Conservation (phyloP, 2,113 vertebrate species). For the Maccullochella peelii region DNA sequence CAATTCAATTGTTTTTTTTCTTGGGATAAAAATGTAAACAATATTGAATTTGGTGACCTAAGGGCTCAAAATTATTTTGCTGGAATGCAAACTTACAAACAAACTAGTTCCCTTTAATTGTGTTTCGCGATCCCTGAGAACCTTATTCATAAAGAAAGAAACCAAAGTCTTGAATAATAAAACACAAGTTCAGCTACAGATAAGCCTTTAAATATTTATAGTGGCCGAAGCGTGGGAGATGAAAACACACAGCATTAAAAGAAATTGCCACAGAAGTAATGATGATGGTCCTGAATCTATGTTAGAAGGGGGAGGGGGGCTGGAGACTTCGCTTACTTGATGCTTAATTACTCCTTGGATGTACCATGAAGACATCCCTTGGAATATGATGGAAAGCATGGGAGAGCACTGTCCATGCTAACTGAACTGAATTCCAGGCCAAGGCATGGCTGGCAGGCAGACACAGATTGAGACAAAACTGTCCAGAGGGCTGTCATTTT, state of each 20-base stretch:
- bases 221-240: slow-evolving; percentile 56
- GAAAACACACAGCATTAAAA: slow-evolving; percentile 46
- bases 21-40: slow-evolving; percentile 78
- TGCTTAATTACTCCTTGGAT: slow-evolving; percentile 21
- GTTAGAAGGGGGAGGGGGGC: slow-evolving; percentile 15
- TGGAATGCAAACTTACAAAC: slow-evolving; percentile 75
- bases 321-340: slow-evolving; percentile 20
- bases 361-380: slow-evolving; percentile 13
- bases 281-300: slow-evolving; percentile 34
- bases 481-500: not conserved
- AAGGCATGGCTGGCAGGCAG: not conserved
- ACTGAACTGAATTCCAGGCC: not conserved
- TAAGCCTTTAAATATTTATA: slow-evolving; percentile 76
- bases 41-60: slow-evolving; percentile 61
- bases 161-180: slow-evolving; percentile 79
- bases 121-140: slow-evolving; percentile 86
- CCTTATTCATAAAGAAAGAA: slow-evolving; percentile 78
- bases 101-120: slow-evolving; percentile 81
- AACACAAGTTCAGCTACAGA: slow-evolving; percentile 79
- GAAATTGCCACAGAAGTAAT: slow-evolving; percentile 50
- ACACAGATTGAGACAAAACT: not conserved
- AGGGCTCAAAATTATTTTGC: slow-evolving; percentile 60
- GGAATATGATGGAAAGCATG: not conserved
- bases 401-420: slow-evolving; percentile 2
- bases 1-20: slow-evolving; percentile 16